Evolutionary conservation across 2,113 vertebrate species (phyloP).

Genomic region (Brevimyrus niger): DNA sequence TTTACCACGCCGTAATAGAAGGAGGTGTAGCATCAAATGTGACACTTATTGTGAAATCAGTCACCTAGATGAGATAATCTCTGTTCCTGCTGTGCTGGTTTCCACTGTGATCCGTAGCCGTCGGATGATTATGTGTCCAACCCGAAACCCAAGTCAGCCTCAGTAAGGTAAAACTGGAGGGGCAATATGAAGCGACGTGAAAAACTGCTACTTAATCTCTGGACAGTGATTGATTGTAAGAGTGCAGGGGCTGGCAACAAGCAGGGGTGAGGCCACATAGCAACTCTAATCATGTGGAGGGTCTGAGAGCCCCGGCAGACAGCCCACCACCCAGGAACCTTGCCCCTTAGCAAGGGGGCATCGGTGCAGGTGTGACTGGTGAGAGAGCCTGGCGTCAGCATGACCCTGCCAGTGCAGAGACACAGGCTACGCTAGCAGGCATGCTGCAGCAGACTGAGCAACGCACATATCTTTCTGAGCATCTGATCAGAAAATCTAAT

Average conservation of each 20-base stretch:
- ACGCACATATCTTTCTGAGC: neutral
- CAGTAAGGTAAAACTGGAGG: neutral
- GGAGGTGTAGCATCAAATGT: neutral
- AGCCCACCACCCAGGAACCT: neutral
- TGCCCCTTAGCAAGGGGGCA: neutral
- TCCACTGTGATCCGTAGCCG: neutral
- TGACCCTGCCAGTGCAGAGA: neutral
- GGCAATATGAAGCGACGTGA: neutral
- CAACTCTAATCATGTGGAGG: neutral
- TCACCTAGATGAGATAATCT: neutral
- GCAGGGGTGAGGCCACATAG: neutral
- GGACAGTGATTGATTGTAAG: neutral
- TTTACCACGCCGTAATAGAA: neutral
- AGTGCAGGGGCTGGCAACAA: too few species aligned
- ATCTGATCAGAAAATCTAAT: neutral
- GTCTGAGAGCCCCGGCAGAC: neutral
- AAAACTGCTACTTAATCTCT: neutral
- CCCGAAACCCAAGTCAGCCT: neutral
- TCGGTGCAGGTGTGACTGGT: too few species aligned
- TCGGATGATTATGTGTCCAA: neutral
- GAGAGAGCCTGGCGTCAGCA: neutral
- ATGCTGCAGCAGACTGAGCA: neutral
- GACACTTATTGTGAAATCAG: conserved; percentile 8
- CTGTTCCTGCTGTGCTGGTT: neutral
- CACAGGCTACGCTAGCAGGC: neutral